Percentiles rank a stretch among this genome's conserved stretches.
Conservation (phyloP, 2,797 vertebrate species). For the Perodicticus potto region DNA sequence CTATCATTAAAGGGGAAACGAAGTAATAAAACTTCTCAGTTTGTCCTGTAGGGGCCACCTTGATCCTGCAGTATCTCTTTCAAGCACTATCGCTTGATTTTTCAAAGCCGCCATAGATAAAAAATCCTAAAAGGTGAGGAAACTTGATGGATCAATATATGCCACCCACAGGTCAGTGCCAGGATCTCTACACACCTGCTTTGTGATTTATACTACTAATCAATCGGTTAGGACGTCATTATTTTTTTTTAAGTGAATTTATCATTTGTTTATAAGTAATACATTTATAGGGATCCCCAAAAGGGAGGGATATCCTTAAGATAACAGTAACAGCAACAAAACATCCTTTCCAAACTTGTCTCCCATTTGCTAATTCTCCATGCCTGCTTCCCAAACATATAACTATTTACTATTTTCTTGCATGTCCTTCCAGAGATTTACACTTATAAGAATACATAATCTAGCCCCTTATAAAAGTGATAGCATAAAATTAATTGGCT, state of each 20-base stretch:
- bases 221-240: neutral
- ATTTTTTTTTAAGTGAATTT: slow-evolving; percentile 14
- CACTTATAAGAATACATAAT: neutral
- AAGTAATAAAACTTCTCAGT: neutral
- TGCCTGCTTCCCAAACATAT: neutral
- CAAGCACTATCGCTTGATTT: neutral
- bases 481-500: slow-evolving; percentile 15
- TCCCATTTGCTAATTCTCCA: neutral
- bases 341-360: neutral
- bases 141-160: neutral
- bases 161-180: neutral
- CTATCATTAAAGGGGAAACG: neutral
- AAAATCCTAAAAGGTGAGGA: slow-evolving; percentile 48
- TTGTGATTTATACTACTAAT: neutral
- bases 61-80: neutral
- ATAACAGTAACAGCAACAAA: neutral
- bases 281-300: neutral
- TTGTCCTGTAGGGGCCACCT: slow-evolving; percentile 31
- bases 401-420: slow-evolving; percentile 16
- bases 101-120: neutral
- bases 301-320: neutral
- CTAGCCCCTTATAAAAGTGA: neutral
- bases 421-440: neutral
- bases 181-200: neutral
- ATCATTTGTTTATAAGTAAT: slow-evolving; percentile 34